Conservation (phyloP, 2,113 vertebrate species). For the Catharus bicknelli region DNA sequence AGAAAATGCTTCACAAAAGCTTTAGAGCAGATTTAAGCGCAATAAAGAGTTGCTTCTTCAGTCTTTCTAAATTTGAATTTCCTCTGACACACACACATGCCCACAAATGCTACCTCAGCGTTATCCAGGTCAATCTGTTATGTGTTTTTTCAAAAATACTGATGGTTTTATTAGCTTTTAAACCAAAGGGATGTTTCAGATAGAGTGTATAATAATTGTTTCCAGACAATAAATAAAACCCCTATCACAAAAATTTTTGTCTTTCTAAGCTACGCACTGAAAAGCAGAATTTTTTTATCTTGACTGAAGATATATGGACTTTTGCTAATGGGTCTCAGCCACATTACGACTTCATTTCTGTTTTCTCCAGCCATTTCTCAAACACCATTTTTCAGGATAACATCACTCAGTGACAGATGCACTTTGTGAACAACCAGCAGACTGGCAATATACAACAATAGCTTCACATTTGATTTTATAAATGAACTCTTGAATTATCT, state of each 20-base stretch:
- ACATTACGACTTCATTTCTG: background rate
- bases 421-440: background rate
- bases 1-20: background rate
- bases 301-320: conserved; percentile 28
- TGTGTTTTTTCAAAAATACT: background rate
- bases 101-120: background rate
- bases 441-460: background rate
- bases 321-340: conserved; percentile 13
- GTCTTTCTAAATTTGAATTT: background rate
- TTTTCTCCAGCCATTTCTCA: conserved; percentile 3
- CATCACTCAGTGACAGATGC: background rate
- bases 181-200: background rate
- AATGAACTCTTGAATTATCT: background rate
- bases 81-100: background rate
- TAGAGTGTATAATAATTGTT: background rate
- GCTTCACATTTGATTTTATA: background rate
- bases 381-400: conserved; percentile 25
- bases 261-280: background rate
- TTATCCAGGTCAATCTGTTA: background rate
- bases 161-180: background rate
- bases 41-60: background rate
- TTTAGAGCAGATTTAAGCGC: background rate
- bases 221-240: conserved; percentile 38
- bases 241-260: background rate
- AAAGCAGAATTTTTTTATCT: conserved; percentile 14